Evolutionary conservation across 2,888 invertebrate genomes (phyloP), one percentile per base, ranked within the genome.

Genomic region (Agrilus biguttatus): DNA sequence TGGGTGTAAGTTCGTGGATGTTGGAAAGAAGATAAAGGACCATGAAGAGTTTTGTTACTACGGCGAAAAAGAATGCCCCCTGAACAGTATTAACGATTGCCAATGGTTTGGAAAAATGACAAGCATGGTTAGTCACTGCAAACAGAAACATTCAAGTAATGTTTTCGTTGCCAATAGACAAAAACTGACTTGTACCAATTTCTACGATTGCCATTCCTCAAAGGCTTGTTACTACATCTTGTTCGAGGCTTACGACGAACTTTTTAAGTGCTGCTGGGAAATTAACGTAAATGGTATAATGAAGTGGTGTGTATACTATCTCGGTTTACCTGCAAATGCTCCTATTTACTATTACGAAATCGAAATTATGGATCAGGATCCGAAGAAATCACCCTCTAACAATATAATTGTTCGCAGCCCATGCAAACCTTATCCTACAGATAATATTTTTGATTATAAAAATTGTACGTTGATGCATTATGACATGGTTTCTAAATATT

Each of bases 221-320:
- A 14, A 14, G 12, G 33, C 14, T 17, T 34, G 28, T 2, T 49
- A 47, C n/a, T 43, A 44, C 34, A 47, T 48, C 8, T 8, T 55
- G 6, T 50, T 55, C 34, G 36, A 44, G 14, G 45, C 48, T 2
- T 49, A 47, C 39, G 43, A 50, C n/a, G 46, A 51, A 37, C 23
- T 53, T 7, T 56, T 56, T 37, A 49, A 53, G 17, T 55, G 52
- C 39, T 42, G 47, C 2, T 53, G 53, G 53, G 49, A 53, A 36
- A 40, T 54, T 14, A 47, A 52, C 35, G 46, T 46, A 35, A 42
- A 47, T 5, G 55, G 54, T 12, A 23, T 42, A 34, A 50, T 55
- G 50, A 44, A 51, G 10, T 53, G 53, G 50, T 53, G 52, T 12
- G 51, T 55, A 7, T 55, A 51, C 39, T 43, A 45, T 14, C 36